Base-by-base conservation (phyloP, 37 sponge, comb jelly and placozoan species). In the Chondrilla cf. caribensis region DNA sequence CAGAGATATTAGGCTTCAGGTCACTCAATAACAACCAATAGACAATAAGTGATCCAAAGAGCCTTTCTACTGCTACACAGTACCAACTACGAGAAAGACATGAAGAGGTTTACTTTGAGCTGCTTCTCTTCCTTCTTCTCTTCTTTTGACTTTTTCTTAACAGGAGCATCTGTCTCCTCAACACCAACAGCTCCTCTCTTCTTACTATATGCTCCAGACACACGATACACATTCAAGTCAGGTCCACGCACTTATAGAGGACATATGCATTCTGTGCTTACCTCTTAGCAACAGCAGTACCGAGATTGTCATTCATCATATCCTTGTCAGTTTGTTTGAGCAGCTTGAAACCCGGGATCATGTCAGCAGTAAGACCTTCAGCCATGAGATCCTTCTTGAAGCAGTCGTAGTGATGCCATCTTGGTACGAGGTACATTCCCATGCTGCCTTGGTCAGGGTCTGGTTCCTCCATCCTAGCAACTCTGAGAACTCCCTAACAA, bases 351-450 rank as follows among this genome's bases (percentile, higher is more conserved):
- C 93, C 93, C 17, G 84, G 47, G 31, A 95, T 70, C 51, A 79
- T 66, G 62, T 91, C 87, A 9, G 93, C 89, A 0, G 58, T 29
- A 22, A 89, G 82, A 17, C 79, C 81, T 22, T 70, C 86, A 19
- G 2, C 24, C 33, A 85, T 85, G 33, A 83, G 68, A 8, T 78
- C 70, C 67, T 89, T 84, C 55, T 87, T 55, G 89, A 94, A 90
- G 79, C 94, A 94, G 65, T 87, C 88, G 19, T 90, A 88, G 79
- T 94, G 94, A 44, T 90, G 82, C 94, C 94, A 94, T 22, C 78
- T 40, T 28, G 94, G 91, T 26, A 88, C 66, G 7, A 40, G 68
- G 15, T 79, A 72, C 0, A 43, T 64, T 38, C 44, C 71, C 28
- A 54, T 42, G 19, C 54, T 70, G 26, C 79, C 14, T 37, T 66